Evolutionary conservation across 2,113 vertebrate genomes (phyloP).

Genomic region (Chlorocebus sabaeus): DNA sequence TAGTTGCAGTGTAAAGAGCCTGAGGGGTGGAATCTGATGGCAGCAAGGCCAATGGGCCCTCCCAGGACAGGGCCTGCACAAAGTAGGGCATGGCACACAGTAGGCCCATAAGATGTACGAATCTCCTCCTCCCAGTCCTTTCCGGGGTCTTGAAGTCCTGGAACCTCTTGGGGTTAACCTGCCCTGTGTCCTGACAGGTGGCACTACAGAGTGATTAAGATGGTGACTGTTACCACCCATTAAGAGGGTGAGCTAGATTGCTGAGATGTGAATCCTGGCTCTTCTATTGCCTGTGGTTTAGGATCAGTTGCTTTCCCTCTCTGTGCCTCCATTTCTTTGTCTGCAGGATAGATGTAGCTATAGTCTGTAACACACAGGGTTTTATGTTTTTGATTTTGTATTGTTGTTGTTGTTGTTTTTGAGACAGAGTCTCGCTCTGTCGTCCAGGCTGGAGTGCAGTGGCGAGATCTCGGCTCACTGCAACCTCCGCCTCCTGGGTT

Average conservation of each 20-base stretch:
- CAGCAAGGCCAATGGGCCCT: not conserved
- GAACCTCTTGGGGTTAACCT: not conserved
- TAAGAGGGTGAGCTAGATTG: too few species aligned
- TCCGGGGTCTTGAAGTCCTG: not conserved
- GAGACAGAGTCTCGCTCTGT: too few species aligned
- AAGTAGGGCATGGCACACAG: not conserved
- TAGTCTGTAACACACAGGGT: not conserved
- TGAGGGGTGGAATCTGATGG: not conserved
- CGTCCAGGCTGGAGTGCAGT: too few species aligned
- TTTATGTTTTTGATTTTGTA: not conserved
- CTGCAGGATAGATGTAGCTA: not conserved
- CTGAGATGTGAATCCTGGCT: not conserved
- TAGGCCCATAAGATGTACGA: not conserved
- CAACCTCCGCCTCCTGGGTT: too few species aligned
- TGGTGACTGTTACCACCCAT: not conserved
- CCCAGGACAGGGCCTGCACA: not conserved
- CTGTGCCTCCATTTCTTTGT: not conserved
- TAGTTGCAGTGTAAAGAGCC: rapidly evolving
- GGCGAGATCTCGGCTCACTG: too few species aligned
- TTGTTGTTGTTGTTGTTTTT: too few species aligned
- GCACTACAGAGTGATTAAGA: not conserved
- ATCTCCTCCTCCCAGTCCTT: not conserved
- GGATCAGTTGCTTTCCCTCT: not conserved
- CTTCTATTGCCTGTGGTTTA: not conserved
- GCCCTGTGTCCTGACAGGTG: not conserved